These are phyloP conservation scores for Acanthosepion pharaonis DNA, from an alignment of 2,888 invertebrate species.

Conservation along the genomic window DNA sequence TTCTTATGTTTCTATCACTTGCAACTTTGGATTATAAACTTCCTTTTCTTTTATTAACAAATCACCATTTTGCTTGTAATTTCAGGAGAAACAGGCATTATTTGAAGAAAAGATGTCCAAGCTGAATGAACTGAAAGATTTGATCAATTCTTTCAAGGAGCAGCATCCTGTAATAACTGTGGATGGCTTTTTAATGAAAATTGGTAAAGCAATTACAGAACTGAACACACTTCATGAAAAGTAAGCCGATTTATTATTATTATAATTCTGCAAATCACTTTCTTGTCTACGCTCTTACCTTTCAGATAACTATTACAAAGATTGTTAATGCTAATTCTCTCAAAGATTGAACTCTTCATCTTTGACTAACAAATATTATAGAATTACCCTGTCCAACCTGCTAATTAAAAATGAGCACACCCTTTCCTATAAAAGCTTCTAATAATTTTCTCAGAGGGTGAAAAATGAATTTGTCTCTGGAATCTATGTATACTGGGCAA, in stretches of 20 bases:
- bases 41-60: neutral
- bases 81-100: constrained; percentile 56
- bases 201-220: constrained; percentile 49
- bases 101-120: constrained; percentile 55
- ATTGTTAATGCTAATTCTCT: too few relatives aligned
- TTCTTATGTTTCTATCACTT: too few relatives aligned
- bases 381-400: too few relatives aligned
- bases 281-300: neutral
- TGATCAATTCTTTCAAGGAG: constrained; percentile 53
- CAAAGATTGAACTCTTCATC: too few relatives aligned
- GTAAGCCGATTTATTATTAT: constrained; percentile 34
- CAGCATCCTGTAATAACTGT: constrained; percentile 56
- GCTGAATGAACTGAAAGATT: constrained; percentile 51
- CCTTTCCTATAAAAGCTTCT: too few relatives aligned
- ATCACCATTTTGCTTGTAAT: neutral
- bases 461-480: too few relatives aligned
- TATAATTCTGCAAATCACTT: neutral
- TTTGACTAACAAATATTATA: too few relatives aligned
- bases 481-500: too few relatives aligned
- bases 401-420: too few relatives aligned
- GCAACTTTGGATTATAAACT: too few relatives aligned
- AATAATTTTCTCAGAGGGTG: too few relatives aligned
- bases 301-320: too few relatives aligned
- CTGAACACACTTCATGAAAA: constrained; percentile 46
- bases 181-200: constrained; percentile 54